These are phyloP conservation scores for Drosophila greeni DNA, from an alignment of 2,888 invertebrate species.

Conservation along the genomic window DNA sequence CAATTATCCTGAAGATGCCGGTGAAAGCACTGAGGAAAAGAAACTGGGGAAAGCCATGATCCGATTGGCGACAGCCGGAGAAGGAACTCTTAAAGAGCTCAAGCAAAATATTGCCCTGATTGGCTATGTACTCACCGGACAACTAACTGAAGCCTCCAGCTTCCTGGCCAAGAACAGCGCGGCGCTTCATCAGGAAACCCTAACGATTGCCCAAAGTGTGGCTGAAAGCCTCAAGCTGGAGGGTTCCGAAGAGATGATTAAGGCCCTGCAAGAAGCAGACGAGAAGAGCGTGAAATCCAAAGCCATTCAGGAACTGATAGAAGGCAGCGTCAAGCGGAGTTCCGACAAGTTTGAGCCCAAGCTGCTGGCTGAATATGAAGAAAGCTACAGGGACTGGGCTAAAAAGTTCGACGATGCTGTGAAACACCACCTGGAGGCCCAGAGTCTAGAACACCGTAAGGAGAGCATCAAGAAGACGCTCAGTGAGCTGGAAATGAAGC, in stretches of 20 bases:
- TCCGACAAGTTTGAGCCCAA: slow-evolving; percentile 76
- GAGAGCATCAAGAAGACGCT: slow-evolving; percentile 81
- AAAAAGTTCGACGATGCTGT: slow-evolving; percentile 71
- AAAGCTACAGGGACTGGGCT: slow-evolving; percentile 66
- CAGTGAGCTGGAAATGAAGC: slow-evolving; percentile 80
- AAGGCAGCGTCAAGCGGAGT: slow-evolving; percentile 65
- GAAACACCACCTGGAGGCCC: slow-evolving; percentile 83
- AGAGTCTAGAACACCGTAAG: slow-evolving; percentile 81
- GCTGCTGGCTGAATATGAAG: slow-evolving; percentile 57
- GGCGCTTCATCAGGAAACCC: slow-evolving; percentile 30
- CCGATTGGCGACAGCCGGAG: slow-evolving; percentile 24
- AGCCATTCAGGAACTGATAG: slow-evolving; percentile 72
- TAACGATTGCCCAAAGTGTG: slow-evolving; percentile 27
- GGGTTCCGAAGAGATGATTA: slow-evolving; percentile 42
- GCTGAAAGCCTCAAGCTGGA: slow-evolving; percentile 23
- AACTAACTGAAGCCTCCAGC: slow-evolving; percentile 80
- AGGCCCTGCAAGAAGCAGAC: slow-evolving; percentile 69
- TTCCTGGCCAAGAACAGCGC: slow-evolving; percentile 14
- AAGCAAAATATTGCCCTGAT: slow-evolving; percentile 82
- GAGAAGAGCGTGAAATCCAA: slow-evolving; percentile 33
- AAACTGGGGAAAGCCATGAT: slow-evolving; percentile 45
- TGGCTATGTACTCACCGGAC: slow-evolving; percentile 84
- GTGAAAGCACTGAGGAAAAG: slow-evolving; percentile 81
- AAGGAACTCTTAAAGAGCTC: slow-evolving; percentile 75
- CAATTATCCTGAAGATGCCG: slow-evolving; percentile 93